These are phyloP conservation scores for Penelope pileata DNA, from an alignment of 2,113 vertebrate species.

Conservation along the genomic window DNA sequence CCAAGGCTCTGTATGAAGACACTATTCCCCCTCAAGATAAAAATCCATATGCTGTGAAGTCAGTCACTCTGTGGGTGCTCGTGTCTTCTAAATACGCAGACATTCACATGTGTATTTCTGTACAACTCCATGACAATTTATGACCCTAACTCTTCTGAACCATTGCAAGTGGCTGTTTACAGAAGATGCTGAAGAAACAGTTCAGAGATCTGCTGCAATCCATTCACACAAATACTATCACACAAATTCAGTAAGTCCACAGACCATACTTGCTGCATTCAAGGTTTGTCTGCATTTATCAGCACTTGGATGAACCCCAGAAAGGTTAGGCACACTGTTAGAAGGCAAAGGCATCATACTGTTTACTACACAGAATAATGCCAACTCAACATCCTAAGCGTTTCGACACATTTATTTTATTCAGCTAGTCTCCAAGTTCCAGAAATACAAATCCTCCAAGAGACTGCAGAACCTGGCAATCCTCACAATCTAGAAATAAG, in stretches of 20 bases:
- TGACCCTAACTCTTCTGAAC: neutral
- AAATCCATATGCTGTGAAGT: neutral
- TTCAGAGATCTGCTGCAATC: neutral
- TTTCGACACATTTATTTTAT: neutral
- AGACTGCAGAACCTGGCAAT: neutral
- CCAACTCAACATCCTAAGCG: neutral
- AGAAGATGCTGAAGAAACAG: neutral
- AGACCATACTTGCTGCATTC: neutral
- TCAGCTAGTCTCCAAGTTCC: neutral
- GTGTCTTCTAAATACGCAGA: neutral
- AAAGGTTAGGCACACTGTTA: neutral
- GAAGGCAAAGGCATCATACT: neutral
- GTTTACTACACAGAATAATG: neutral
- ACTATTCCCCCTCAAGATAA: neutral
- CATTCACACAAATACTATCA: too few species aligned
- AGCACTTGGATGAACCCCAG: neutral
- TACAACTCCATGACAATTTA: neutral
- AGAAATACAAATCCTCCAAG: neutral
- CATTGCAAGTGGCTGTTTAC: neutral
- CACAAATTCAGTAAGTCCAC: neutral
- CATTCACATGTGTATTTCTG: neutral
- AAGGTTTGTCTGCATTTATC: neutral
- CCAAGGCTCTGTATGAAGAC: neutral
- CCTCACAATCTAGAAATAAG: neutral
- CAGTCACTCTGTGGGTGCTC: rapidly evolving